Base-by-base conservation (phyloP, 1,140 invertebrate genomes). In the Solenopsis invicta region DNA sequence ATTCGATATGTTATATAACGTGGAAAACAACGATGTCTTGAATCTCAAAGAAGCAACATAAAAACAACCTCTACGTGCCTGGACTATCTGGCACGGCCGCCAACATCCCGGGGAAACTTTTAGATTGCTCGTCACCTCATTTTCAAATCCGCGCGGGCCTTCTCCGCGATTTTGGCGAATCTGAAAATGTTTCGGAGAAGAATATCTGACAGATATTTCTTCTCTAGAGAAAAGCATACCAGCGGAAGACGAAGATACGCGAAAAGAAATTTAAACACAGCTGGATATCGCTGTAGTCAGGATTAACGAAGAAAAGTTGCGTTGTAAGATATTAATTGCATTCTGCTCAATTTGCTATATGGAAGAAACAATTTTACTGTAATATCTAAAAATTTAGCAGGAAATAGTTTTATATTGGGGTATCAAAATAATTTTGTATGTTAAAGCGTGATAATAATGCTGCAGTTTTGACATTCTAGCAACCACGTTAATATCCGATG, bases 91-190 rank as follows among this genome's bases (percentile, higher is more conserved):
- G 61, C 45, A 48, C 50, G 45, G 13, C 4, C n/a, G 34, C n/a
- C 69, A 48, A 76, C 45, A 59, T 59, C 16, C 21, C 18, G 72
- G 48, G 62, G 71, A 75, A 75, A 88, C 62, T 86, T 80, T 66
- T 86, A 88, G 75, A 89, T 84, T 80, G 81, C 45, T 67, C 77
- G 74, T 78, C 72, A 56, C 18, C 77, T 78, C 72, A 87, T 90
- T 76, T 88, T 78, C 78, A 56, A 59, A 88, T 90, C 64, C 50
- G 50, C 71, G 8, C 50, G 2, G 18, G 29, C n/a, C 52, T n/a
- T 72, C n/a, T 54, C 37, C 59, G 3, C 48, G 13, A 29, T 50
- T 62, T 54, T 52, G 56, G 24, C 41, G 48, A 59, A 84, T 80
- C 59, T 56, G 18, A 48, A 59, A 29, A 76, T 61, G 50, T 21